Base-by-base conservation (phyloP, 2,797 vertebrate species). In the Enteromius fasciolatus region DNA sequence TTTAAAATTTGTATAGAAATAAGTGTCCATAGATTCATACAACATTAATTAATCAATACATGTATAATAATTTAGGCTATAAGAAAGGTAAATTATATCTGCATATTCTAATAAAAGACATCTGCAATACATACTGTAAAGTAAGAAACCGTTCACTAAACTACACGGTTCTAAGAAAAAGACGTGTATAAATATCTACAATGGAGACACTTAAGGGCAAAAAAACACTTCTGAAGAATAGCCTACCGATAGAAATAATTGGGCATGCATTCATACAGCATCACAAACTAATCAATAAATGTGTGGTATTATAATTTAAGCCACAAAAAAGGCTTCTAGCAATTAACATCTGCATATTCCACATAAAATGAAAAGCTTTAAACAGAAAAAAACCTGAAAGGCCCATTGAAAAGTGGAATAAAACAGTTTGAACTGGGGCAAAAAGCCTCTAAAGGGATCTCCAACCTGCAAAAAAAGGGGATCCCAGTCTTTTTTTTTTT, bases 381-480 rank as follows among this genome's bases (percentile, higher is more conserved):
- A 33, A 63, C 54, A 52, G 63, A 52, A 50, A 59, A 82, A 36
- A 20, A 75, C 1, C 20, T 41, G 3, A 78, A 67, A 85, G 28
- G 50, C 41, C 20, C 6, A 78, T 52, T 66, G 31, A 79, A 68
- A 72, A 36, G 73, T 31, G 50, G 12, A 66, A 50, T 41, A 52
- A 50, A 79, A 15, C 78, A 17, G 74, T 80, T 48, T 86, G 80
- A 64, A 81, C 8, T 83, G 18, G 87, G 83, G 84, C 68, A 74
- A 89, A 72, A 64, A 84, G 64, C 68, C 54, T 74, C 76, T 14
- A 85, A 44, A 75, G 87, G 54, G 36, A 57, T 70, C 72, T 92
- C 90, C 93, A 94, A 92, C 89, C 90, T 88, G 91, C 89, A 79
- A 80, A 91, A 50, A 91, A 92, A 83, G 87, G 87, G 90, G 88